Base-by-base conservation (phyloP, 2,797 vertebrate species). In the Sebastes baramenuke region DNA sequence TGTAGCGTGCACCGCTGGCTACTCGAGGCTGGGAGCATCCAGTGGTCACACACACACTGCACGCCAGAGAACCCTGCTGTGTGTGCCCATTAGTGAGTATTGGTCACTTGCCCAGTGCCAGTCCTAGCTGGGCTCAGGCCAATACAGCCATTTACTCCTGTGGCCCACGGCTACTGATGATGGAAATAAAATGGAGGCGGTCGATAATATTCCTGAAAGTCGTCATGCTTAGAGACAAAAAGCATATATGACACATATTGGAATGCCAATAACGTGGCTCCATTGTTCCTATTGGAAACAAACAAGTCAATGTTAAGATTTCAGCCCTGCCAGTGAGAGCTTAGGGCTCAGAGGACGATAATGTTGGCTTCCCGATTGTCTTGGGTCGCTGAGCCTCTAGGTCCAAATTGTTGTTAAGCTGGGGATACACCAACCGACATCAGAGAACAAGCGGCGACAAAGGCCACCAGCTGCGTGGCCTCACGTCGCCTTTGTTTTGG, bases 121-220 rank as follows among this genome's bases (percentile, higher is more conserved):
- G 54, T 65, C 67, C 52, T 18, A 42, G 67, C 79, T 82, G 85
- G 82, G 67, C 34, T 49, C n/a, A 6, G 10, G 75, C 88, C 87
- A 81, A 79, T 46, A 56, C 36, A 75, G 74, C 56, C 65, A 79
- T 89, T 88, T 82, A 87, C 60, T 67, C 56, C 24, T 22, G 24
- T 65, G 68, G 52, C 65, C 59, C 52, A 11, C 14, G 67, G 83
- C 77, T 46, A 77, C 64, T 46, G 46, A 46, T 24, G 30, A 58
- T 52, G 70, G 67, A 68, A 76, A 83, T 11, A 52, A 77, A 85
- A 78, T 10, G 8, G 14, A 80, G 18, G 36, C 25, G 29, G 72
- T 83, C 72, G 14, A 84, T 87, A 73, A 61, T 52, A 72, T 80
- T 85, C 68, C 72, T 85, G n/a, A 84, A 88, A 82, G 81, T 64